Percentiles rank a stretch among this genome's conserved stretches.
Evolutionary conservation across 2,888 invertebrate genomes (phyloP).

Genomic region (Sinhomidia bicolor): DNA sequence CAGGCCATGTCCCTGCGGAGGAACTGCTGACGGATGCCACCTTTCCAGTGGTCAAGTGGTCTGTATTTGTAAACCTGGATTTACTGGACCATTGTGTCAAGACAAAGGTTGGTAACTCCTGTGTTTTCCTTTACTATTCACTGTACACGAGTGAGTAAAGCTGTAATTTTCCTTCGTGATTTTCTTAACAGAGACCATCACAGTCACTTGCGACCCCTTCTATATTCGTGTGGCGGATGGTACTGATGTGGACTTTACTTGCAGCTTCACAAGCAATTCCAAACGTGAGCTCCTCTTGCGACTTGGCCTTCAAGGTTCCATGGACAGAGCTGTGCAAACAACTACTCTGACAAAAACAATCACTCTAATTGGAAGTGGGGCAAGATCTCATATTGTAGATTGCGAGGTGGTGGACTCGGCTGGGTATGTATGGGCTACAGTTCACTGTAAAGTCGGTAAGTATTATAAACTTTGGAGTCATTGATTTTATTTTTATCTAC

Average conservation of each 20-base stretch:
- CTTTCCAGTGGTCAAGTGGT: slow-evolving; percentile 63
- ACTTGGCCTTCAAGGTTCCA: slow-evolving; percentile 50
- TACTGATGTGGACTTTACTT: slow-evolving; percentile 68
- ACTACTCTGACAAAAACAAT: slow-evolving; percentile 51
- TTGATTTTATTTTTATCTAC: no score
- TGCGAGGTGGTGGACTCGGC: slow-evolving; percentile 65
- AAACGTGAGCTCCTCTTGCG: slow-evolving; percentile 61
- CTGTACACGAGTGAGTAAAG: no score
- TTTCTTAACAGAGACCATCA: slow-evolving; percentile 69
- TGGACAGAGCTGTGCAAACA: slow-evolving; percentile 21
- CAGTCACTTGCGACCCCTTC: slow-evolving; percentile 75
- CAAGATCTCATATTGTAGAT: slow-evolving; percentile 32
- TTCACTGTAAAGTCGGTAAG: slow-evolving; percentile 68
- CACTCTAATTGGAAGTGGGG: no score
- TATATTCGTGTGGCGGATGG: slow-evolving; percentile 71
- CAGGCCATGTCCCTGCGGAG: slow-evolving; percentile 76
- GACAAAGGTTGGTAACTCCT: slow-evolving; percentile 76
- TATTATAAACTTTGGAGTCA: not conserved
- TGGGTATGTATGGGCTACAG: slow-evolving; percentile 61
- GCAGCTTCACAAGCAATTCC: slow-evolving; percentile 70
- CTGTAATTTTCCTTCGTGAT: not conserved
- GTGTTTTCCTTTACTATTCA: no score
- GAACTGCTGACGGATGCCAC: slow-evolving; percentile 73
- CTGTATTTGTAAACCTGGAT: slow-evolving; percentile 76
- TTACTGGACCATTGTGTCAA: slow-evolving; percentile 73